These are phyloP conservation scores for Xenops minutus DNA, from an alignment of 2,797 vertebrate genomes.

Conservation along the genomic window DNA sequence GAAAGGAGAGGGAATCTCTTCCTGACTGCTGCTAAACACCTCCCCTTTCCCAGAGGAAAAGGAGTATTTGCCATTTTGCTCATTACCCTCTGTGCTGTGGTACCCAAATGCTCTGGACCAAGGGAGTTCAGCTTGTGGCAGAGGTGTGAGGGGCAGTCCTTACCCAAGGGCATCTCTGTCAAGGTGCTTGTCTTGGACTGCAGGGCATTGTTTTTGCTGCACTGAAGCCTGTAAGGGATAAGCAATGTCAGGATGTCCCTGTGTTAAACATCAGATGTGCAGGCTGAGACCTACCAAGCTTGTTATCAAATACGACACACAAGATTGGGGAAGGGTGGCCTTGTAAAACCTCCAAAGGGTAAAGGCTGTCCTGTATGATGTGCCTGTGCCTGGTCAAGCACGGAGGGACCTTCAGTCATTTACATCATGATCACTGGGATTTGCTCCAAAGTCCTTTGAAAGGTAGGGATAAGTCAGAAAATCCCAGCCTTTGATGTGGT, in stretches of 20 bases:
- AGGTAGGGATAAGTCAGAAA: background rate
- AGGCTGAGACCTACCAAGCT: background rate
- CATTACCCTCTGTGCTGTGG: accelerated
- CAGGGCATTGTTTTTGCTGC: background rate
- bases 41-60: background rate
- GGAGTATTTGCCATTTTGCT: background rate
- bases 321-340: background rate
- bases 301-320: background rate
- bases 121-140: background rate
- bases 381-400: background rate
- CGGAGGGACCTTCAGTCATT: background rate
- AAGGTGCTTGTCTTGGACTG: background rate
- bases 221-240: background rate
- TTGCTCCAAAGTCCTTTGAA: background rate
- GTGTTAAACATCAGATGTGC: background rate
- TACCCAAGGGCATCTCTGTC: background rate
- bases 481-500: background rate
- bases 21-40: background rate
- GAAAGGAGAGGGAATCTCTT: background rate
- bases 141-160: background rate
- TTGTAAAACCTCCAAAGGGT: background rate
- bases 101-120: background rate
- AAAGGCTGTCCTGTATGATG: background rate
- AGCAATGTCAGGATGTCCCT: background rate
- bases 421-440: background rate